Evolutionary conservation across 2,888 invertebrate species (phyloP), one percentile per base, ranked within the genome.

Genomic region (Barypeithes pellucidus): DNA sequence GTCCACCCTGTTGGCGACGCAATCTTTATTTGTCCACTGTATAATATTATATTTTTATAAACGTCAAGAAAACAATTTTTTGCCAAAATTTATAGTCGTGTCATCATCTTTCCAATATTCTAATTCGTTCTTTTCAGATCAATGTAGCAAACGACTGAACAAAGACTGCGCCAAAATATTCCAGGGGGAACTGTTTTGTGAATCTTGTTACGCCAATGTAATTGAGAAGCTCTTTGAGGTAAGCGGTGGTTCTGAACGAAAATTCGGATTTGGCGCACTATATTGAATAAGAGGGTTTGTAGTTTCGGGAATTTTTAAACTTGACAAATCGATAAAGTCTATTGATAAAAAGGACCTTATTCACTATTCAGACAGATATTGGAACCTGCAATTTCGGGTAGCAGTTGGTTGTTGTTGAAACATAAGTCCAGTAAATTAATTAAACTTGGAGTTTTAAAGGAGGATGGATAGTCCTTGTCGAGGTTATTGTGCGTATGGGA

Each of bases 181-280:
- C 62, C 79, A 80, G 74, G 82, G 82, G 12, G 81, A 82, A 71
- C 73, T 81, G 41, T 83, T 77, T 67, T 79, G 80, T 65, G 68
- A 79, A 50, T 65, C 57, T n/a, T 80, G 78, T 54, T 77, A 77
- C 66, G 57, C 68, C 14, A 65, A 71, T 24, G 75, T 78, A 20
- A 47, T 79, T 16, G 77, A 79, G 69, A 77, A 75, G 54, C 50
- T 76, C 7, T 77, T 76, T 67, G 76, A 79, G 57, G 73, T 75
- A 45, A 61, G 43, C n/a, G n/a, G n/a, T 39, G 12, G 2, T 39
- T 39, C 12, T 39, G 33, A 11, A 39, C 2, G 39, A 2, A 9
- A 11, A 9, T 7, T 39, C 11, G 5, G 2, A 39, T 7, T 39
- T 11, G 39, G 8, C 2, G 12, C 11, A 33, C 39, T 39, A 39